Evolutionary conservation across 2,113 vertebrate species (phyloP).

Genomic region (Merops nubicus): DNA sequence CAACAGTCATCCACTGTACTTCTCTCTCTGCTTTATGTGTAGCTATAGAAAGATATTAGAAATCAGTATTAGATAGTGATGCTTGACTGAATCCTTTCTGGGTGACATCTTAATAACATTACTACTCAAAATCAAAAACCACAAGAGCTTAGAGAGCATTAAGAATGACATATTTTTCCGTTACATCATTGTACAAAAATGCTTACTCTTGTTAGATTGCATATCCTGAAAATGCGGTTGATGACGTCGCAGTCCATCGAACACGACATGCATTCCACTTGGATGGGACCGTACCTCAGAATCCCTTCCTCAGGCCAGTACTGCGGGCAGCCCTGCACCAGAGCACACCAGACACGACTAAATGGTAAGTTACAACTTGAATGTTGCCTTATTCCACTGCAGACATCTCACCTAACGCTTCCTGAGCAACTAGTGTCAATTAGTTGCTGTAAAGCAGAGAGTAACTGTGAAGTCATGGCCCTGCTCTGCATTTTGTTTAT

Average conservation of each 20-base stretch:
- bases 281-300: constrained; percentile 93
- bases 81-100: background rate
- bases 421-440: background rate
- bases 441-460: background rate
- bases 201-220: constrained; percentile 95
- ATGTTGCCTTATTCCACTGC: background rate
- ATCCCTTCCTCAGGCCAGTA: constrained; percentile 98
- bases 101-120: background rate
- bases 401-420: background rate
- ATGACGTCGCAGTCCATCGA: constrained; percentile 98
- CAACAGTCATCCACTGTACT: background rate
- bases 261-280: constrained; percentile 97
- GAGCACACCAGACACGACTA: constrained; percentile 5
- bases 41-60: background rate
- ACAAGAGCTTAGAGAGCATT: background rate
- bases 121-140: background rate
- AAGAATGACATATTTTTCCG: background rate
- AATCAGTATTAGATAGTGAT: background rate
- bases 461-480: background rate
- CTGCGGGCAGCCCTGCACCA: constrained; percentile 91
- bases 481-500: background rate
- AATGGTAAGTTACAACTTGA: background rate
- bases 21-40: background rate
- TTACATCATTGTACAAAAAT: background rate
- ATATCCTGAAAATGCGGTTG: constrained; percentile 97